Evolutionary conservation across 2,113 vertebrate species (phyloP).

Genomic region (Oryzias javanicus): DNA sequence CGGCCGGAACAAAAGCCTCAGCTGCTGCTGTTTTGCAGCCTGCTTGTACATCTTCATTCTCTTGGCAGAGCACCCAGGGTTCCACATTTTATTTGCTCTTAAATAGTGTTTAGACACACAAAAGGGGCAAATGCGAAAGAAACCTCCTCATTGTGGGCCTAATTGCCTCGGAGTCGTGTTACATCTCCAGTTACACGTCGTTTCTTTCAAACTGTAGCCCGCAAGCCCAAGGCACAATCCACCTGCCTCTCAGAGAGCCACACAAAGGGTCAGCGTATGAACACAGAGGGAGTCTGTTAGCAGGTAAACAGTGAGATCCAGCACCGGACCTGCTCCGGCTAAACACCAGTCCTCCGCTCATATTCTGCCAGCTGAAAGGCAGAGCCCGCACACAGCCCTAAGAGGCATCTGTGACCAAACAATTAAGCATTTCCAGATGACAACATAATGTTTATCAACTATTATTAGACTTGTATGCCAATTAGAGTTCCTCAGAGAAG

Average conservation of each 20-base stretch:
- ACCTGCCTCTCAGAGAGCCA: slow-evolving; percentile 73
- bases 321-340: slow-evolving; percentile 28
- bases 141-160: slow-evolving; percentile 76
- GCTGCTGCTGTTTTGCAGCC: slow-evolving; percentile 28
- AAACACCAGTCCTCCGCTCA: slow-evolving; percentile 36
- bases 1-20: not conserved
- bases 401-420: slow-evolving; percentile 52
- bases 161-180: slow-evolving; percentile 79
- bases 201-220: slow-evolving; percentile 76
- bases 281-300: slow-evolving; percentile 74
- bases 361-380: slow-evolving; percentile 49
- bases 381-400: slow-evolving; percentile 27
- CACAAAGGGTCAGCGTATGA: slow-evolving; percentile 69
- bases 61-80: slow-evolving; percentile 28
- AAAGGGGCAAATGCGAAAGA: slow-evolving; percentile 68
- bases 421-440: slow-evolving; percentile 52
- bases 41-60: slow-evolving; percentile 17
- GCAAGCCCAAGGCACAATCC: slow-evolving; percentile 68
- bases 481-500: slow-evolving; percentile 32
- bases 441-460: slow-evolving; percentile 43
- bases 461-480: slow-evolving; percentile 39
- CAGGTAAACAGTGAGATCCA: slow-evolving; percentile 72
- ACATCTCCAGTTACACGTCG: slow-evolving; percentile 77
- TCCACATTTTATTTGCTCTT: slow-evolving; percentile 64
- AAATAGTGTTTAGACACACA: slow-evolving; percentile 74